Evolutionary conservation across 2,888 invertebrate genomes (phyloP).

Genomic region (Agapostemon virescens): DNA sequence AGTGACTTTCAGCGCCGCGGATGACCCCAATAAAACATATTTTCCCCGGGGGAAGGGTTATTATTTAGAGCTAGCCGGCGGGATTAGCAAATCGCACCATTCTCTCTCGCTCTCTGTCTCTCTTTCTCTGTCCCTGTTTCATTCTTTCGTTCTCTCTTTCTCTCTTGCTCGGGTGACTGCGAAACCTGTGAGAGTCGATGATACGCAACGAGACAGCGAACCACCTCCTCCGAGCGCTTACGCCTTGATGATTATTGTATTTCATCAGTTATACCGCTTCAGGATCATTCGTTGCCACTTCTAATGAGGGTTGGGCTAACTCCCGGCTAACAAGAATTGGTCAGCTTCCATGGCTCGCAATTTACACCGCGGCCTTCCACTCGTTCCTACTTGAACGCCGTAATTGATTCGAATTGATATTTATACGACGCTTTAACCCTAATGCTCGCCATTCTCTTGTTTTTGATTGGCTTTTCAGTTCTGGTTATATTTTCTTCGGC

Average conservation of each 20-base stretch:
- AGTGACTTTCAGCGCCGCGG: slow-evolving; percentile 50
- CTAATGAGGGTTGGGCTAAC: slow-evolving; percentile 14
- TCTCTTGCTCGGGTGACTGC: background rate
- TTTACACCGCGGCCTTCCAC: background rate
- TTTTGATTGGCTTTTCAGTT: background rate
- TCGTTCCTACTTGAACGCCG: background rate
- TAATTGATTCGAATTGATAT: slow-evolving; percentile 8
- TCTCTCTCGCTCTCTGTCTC: background rate
- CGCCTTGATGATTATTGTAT: slow-evolving; percentile 20
- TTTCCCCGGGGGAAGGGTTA: slow-evolving; percentile 34
- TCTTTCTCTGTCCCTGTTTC: background rate
- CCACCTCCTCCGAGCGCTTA: slow-evolving; percentile 6
- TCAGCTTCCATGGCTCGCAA: background rate
- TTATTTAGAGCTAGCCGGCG: slow-evolving; percentile 34
- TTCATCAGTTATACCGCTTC: slow-evolving; percentile 19
- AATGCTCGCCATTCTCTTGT: background rate
- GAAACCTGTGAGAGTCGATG: slow-evolving; percentile 6
- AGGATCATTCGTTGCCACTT: background rate
- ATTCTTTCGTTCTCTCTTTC: background rate
- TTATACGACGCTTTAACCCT: slow-evolving; percentile 2
- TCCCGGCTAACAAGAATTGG: slow-evolving; percentile 9
- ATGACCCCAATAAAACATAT: slow-evolving; percentile 49
- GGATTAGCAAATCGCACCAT: background rate
- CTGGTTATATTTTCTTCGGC: background rate
- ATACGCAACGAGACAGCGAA: slow-evolving; percentile 10